Percentiles rank a stretch among this genome's conserved stretches.
Conservation (phyloP, 2,797 vertebrate species). For the Lepus townsendii region DNA sequence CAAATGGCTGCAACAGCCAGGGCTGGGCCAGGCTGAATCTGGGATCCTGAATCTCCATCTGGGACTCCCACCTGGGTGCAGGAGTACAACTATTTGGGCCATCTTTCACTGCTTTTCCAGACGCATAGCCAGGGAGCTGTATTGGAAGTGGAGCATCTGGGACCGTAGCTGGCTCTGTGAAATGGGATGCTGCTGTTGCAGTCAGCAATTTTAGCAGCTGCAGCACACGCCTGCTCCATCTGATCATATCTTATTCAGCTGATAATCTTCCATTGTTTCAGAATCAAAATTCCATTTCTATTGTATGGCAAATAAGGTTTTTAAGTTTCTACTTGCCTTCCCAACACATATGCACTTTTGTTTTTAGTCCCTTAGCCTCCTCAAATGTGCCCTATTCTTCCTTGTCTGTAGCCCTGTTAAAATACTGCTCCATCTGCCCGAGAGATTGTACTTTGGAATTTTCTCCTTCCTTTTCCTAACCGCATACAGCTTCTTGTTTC, state of each 20-base stretch:
- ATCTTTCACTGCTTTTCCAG: no score
- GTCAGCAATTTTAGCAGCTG: no score
- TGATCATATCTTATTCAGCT: not conserved
- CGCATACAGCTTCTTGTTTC: not conserved
- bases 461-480: not conserved
- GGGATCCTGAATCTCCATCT: no score
- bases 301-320: not conserved
- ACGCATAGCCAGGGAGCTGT: no score
- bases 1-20: no score
- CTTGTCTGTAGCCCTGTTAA: not conserved
- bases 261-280: not conserved
- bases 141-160: no score
- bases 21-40: no score
- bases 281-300: slow-evolving; percentile 20
- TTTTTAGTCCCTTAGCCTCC: not conserved
- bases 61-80: no score
- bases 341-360: not conserved
- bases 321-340: not conserved
- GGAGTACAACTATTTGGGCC: no score
- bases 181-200: no score
- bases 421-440: not conserved
- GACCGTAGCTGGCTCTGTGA: no score
- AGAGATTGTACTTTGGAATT: not conserved
- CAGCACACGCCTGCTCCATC: not conserved
- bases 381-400: not conserved